A percentile compares a stretch with the other conserved stretches of the same genome.
phyloP scores from a whole-genome alignment of 2,888 invertebrate genomes.

The Lasioglossum figueresi region DNA sequence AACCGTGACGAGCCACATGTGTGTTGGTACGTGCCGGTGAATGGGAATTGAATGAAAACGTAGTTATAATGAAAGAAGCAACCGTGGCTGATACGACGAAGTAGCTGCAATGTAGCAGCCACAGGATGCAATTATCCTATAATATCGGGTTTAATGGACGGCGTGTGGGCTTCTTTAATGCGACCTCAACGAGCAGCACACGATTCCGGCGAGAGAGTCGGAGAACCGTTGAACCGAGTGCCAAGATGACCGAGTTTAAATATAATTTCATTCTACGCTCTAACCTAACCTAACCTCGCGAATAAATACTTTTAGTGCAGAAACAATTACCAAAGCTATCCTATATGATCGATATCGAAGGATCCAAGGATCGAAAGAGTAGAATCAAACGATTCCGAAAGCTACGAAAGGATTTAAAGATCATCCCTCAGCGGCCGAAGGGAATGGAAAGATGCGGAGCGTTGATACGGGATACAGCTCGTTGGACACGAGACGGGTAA shows the following conservation, averaged over 20 bases:
- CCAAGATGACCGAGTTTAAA: background rate
- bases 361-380: background rate
- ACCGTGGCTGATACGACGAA: constrained; percentile 55
- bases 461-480: background rate
- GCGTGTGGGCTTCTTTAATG: constrained; percentile 65
- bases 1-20: background rate
- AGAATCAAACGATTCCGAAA: background rate
- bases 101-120: constrained; percentile 48
- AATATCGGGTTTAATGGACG: constrained; percentile 66
- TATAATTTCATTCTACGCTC: constrained; percentile 1
- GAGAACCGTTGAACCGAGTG: background rate
- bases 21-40: background rate
- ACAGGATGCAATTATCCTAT: constrained; percentile 73
- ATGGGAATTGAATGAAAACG: constrained; percentile 49
- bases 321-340: background rate
- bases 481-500: background rate
- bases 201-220: constrained; percentile 46
- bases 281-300: too few relatives aligned
- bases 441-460: background rate
- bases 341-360: background rate
- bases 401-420: constrained; percentile 8
- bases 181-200: constrained; percentile 53
- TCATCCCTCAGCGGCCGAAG: background rate
- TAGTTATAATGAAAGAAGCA: constrained; percentile 54
- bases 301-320: background rate